phyloP scores from a whole-genome alignment of 2,888 invertebrate genomes.

The Diarsia brunnea region DNA sequence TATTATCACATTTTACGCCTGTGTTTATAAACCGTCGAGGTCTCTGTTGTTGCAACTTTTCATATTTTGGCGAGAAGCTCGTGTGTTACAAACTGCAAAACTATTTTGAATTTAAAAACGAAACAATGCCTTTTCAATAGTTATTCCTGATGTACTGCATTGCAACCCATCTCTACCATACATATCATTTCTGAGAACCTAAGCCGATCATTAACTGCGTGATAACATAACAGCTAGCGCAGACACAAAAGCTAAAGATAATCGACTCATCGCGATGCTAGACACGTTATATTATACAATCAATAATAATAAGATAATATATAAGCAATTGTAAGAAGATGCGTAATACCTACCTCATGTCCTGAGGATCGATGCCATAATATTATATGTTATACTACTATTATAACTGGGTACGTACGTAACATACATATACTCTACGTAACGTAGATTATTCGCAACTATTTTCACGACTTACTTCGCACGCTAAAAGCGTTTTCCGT shows the following conservation, averaged over 20 bases:
- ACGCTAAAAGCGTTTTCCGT: background rate
- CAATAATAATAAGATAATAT: slow-evolving; percentile 15
- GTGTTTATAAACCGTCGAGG: background rate
- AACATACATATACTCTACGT: background rate
- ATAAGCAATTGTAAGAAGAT: background rate
- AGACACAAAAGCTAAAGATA: slow-evolving; percentile 10
- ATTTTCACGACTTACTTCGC: slow-evolving; percentile 8
- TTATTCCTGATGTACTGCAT: background rate
- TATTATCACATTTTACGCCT: background rate
- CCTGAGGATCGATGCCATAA: background rate
- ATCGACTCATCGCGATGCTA: slow-evolving; percentile 36
- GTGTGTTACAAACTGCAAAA: background rate
- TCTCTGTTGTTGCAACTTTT: background rate
- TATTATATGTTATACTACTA: background rate
- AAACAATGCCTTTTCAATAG: background rate
- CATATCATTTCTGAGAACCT: background rate
- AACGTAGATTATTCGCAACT: background rate
- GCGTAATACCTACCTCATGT: slow-evolving; percentile 22
- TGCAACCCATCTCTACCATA: background rate
- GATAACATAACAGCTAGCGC: background rate
- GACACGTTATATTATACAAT: slow-evolving; percentile 43
- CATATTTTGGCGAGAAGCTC: background rate
- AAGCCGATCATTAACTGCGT: slow-evolving; percentile 1
- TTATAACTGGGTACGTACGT: background rate
- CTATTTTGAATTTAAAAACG: background rate